Base-by-base conservation (phyloP, 2,797 vertebrate genomes). In the Decapterus maruadsi region DNA sequence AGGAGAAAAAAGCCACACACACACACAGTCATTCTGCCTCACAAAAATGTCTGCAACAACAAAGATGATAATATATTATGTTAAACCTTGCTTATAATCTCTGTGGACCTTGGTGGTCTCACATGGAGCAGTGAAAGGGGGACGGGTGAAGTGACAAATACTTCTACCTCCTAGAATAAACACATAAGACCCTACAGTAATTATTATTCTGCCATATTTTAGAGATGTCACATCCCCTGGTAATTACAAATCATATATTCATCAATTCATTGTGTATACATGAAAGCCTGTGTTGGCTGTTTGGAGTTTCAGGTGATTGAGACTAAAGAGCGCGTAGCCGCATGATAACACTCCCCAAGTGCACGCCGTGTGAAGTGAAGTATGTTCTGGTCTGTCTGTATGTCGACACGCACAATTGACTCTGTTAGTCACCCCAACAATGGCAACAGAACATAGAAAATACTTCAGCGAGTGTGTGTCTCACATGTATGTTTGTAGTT, bases 271-370 rank as follows among this genome's bases (percentile, higher is more conserved):
- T 72, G 56, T 67, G 48, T 53, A 26, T 26, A 59, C 9, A 14
- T 38, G 45, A 29, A 53, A 84, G 77, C 63, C 63, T 64, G 71
- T 72, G 72, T 45, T 0, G 45, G 72, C 75, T 81, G 83, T 88
- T 90, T 81, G 69, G 59, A 77, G 81, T 90, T 92, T 86, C 59
- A 89, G 82, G 82, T 85, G 83, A 87, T 82, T 87, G 66, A 80
- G 74, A 83, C 14, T 74, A 77, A 89, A 85, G 80, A 77, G 81
- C 34, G 81, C 65, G 50, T 83, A 38, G 66, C 83, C 51, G 51
- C 69, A 53, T 64, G 78, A 85, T 82, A 85, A 81, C 75, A 45
- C 68, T 85, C 73, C 58, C 38, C 4, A 2, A 77, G 77, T 82
- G 81, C 70, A 26, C 14, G 26, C 36, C n/a, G 64, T 13, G 53